phyloP scores from a whole-genome alignment of 2,797 vertebrate species.

The Pseudopleuronectes americanus region DNA sequence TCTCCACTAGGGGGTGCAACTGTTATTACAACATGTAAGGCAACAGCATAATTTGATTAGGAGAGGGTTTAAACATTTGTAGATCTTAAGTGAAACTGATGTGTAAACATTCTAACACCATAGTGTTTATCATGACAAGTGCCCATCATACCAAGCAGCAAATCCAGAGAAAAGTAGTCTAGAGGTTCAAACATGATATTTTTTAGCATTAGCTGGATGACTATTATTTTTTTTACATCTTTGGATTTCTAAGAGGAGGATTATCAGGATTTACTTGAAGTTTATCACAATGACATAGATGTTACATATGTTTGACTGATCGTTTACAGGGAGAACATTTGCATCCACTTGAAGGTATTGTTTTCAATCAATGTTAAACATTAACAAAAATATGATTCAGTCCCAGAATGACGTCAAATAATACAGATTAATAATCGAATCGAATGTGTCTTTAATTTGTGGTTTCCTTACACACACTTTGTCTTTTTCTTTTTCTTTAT shows the following conservation, averaged over 20 bases:
- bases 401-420: too few relatives aligned
- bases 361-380: too few relatives aligned
- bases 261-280: background rate
- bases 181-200: background rate
- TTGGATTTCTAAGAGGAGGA: background rate
- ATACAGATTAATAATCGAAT: too few relatives aligned
- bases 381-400: too few relatives aligned
- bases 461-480: too few relatives aligned
- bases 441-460: too few relatives aligned
- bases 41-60: background rate
- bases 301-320: too few relatives aligned
- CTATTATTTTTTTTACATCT: background rate
- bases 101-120: constrained; percentile 13
- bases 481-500: too few relatives aligned
- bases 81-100: constrained; percentile 25
- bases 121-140: background rate
- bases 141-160: background rate
- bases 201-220: background rate
- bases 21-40: constrained; percentile 12
- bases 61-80: constrained; percentile 31
- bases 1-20: constrained; percentile 57
- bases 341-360: too few relatives aligned
- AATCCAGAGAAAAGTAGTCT: background rate
- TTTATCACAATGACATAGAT: too few relatives aligned
- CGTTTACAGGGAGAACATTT: too few relatives aligned